Conservation (phyloP, 2,113 vertebrate genomes). For the Myotis lucifugus region DNA sequence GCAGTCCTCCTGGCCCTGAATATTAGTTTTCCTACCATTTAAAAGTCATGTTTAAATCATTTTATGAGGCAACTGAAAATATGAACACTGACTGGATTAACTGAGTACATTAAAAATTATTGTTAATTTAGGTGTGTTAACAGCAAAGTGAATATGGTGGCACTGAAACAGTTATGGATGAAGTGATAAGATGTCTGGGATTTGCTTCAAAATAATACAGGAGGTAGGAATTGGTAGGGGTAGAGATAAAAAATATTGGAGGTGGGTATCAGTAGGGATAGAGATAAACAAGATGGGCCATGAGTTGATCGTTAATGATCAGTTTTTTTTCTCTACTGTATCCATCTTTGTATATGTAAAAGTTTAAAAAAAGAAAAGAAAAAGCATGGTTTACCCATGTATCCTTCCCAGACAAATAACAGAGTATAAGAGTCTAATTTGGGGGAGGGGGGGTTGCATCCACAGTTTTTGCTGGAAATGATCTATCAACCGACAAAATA, state of each 20-base stretch:
- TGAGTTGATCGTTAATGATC: not conserved
- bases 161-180: not conserved
- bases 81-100: not conserved
- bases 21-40: slow-evolving; percentile 22
- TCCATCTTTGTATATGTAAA: not conserved
- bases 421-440: not conserved
- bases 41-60: slow-evolving; percentile 10
- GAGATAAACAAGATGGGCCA: not conserved
- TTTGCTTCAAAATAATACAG: not conserved
- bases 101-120: not conserved
- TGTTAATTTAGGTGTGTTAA: not conserved
- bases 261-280: not conserved
- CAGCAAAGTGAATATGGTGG: not conserved
- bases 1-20: not conserved
- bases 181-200: not conserved
- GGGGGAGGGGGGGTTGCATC: not conserved
- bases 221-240: too few species aligned
- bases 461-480: not conserved
- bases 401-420: not conserved
- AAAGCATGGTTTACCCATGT: not conserved
- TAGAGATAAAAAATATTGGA: too few species aligned
- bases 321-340: not conserved
- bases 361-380: not conserved
- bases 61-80: not conserved
- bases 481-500: not conserved